A percentile compares a stretch with the other conserved stretches of the same genome.
Evolutionary conservation across 2,888 invertebrate species (phyloP).

Genomic region (Steinernema hermaphroditum): DNA sequence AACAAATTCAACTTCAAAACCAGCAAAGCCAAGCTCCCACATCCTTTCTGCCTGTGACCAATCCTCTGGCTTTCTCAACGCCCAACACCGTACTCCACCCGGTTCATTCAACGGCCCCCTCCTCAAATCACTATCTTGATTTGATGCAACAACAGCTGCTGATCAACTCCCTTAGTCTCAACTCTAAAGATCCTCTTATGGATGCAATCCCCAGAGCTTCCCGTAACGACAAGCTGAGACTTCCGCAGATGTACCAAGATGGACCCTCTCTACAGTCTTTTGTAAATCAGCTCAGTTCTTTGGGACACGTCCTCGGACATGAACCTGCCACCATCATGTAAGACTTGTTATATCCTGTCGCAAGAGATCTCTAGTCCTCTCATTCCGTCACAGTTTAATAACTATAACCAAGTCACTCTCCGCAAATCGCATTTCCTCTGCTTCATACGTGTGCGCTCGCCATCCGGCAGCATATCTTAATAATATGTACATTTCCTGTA

Average conservation of each 20-base stretch:
- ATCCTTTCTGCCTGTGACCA: neutral
- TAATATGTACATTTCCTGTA: conserved; percentile 2
- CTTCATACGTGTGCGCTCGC: conserved; percentile 21
- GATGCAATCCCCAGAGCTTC: neutral
- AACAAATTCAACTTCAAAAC: neutral
- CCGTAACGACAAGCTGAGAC: neutral
- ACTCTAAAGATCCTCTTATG: neutral
- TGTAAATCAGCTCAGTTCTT: conserved; percentile 1
- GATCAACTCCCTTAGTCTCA: neutral
- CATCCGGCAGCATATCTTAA: neutral
- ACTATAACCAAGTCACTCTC: neutral
- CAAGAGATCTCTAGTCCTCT: conserved; percentile 13
- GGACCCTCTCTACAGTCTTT: conserved; percentile 9
- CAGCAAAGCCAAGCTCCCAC: neutral
- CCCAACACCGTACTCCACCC: neutral
- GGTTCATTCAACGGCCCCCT: neutral
- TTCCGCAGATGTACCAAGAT: neutral
- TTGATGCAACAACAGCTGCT: conserved; percentile 15
- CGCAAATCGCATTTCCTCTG: conserved; percentile 19
- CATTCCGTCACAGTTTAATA: neutral
- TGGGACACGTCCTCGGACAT: neutral
- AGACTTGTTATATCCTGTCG: neutral
- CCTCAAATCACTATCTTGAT: neutral
- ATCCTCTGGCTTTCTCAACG: neutral
- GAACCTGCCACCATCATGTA: neutral